Conservation (phyloP, 2,797 vertebrate species). For the Mus minutoides region DNA sequence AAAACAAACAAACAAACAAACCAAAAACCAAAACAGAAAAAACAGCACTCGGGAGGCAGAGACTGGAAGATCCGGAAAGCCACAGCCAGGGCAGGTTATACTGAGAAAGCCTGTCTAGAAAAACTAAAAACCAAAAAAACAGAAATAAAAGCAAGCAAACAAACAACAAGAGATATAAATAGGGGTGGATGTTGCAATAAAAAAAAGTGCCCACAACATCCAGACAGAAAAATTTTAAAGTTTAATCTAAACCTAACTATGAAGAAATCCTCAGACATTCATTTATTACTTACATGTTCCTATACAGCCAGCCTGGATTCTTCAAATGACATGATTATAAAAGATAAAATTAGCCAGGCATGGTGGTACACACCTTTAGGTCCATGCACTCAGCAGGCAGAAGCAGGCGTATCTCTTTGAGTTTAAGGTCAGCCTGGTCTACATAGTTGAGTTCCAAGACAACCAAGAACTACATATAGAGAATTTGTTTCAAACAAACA, state of each 20-base stretch:
- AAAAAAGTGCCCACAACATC: background rate
- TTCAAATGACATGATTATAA: background rate
- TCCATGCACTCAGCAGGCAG: background rate
- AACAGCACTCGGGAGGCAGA: background rate
- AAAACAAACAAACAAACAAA: background rate
- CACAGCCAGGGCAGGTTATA: background rate
- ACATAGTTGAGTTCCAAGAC: background rate
- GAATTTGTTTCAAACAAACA: background rate
- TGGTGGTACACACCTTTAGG: background rate
- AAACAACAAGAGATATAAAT: background rate
- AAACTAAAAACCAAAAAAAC: background rate
- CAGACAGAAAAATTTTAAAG: background rate
- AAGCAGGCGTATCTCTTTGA: background rate
- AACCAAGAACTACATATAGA: no score
- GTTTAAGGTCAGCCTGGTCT: background rate
- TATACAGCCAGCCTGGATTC: background rate
- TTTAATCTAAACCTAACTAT: constrained; percentile 2
- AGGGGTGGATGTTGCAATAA: background rate
- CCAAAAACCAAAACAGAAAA: background rate
- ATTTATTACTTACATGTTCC: background rate
- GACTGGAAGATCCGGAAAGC: background rate
- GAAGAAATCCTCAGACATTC: constrained; percentile 14
- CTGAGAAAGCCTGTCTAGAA: background rate
- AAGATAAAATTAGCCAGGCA: background rate
- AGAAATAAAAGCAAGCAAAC: background rate